phyloP scores from a whole-genome alignment of 1,140 invertebrate genomes.

The Papilio glaucus region DNA sequence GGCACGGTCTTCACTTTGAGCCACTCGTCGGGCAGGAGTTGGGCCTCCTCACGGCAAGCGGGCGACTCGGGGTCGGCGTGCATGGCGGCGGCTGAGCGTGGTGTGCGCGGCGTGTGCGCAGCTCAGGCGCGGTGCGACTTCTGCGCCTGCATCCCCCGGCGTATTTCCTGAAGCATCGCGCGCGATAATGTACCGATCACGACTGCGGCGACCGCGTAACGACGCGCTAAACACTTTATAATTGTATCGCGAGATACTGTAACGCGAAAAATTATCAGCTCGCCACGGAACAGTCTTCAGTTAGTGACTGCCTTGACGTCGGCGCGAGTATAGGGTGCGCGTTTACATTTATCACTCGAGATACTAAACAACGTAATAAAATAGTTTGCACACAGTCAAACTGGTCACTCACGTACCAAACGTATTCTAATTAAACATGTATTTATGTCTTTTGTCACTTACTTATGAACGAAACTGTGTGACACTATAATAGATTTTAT shows the following conservation, averaged over 20 bases:
- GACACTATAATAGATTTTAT: constrained; percentile 23
- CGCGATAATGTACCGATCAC: constrained; percentile 80
- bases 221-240: constrained; percentile 77
- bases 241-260: constrained; percentile 78
- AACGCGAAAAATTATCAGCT: constrained; percentile 78
- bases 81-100: constrained; percentile 60
- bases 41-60: constrained; percentile 74
- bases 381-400: constrained; percentile 15
- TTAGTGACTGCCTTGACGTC: constrained; percentile 65
- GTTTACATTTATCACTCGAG: constrained; percentile 23
- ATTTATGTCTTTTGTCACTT: constrained; percentile 25
- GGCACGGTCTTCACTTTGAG: constrained; percentile 75
- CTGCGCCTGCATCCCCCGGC: constrained; percentile 71
- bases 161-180: constrained; percentile 74
- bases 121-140: constrained; percentile 66
- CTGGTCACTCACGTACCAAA: constrained; percentile 28
- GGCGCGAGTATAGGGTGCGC: constrained; percentile 37
- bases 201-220: constrained; percentile 64
- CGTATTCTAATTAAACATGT: constrained; percentile 32
- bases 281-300: constrained; percentile 68
- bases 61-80: constrained; percentile 79
- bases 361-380: constrained; percentile 26
- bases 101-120: constrained; percentile 62
- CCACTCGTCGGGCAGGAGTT: constrained; percentile 79
- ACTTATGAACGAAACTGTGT: constrained; percentile 25